Conservation (phyloP, 2,888 invertebrate species). For the Candidula unifasciata region DNA sequence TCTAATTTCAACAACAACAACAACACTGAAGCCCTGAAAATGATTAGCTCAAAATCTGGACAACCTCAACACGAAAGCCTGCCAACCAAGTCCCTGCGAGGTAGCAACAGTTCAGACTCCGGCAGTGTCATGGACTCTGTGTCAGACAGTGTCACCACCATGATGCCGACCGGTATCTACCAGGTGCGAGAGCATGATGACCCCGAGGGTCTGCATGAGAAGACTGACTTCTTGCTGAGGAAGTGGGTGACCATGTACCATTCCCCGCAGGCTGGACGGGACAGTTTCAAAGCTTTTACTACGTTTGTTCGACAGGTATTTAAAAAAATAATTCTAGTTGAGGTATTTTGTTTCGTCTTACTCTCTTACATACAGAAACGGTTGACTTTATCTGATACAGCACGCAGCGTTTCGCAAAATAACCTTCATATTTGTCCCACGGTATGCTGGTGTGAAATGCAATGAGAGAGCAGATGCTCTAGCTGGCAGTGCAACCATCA, state of each 20-base stretch:
- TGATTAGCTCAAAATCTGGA: conserved; percentile 85
- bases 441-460: too few relatives aligned
- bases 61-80: conserved; percentile 81
- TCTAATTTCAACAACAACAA: conserved; percentile 91
- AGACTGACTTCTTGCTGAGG: conserved; percentile 93
- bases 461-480: too few relatives aligned
- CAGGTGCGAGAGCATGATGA: conserved; percentile 92
- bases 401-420: too few relatives aligned
- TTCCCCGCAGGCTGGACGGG: conserved; percentile 80
- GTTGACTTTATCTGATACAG: too few relatives aligned
- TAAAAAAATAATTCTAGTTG: too few relatives aligned
- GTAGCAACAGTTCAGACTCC: conserved; percentile 21
- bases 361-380: too few relatives aligned
- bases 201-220: conserved; percentile 94
- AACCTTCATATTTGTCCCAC: too few relatives aligned
- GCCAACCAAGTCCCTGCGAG: conserved; percentile 45
- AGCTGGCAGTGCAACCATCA: too few relatives aligned
- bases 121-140: conserved; percentile 82
- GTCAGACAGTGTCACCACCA: conserved; percentile 81
- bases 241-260: conserved; percentile 97
- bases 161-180: conserved; percentile 94
- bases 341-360: too few relatives aligned
- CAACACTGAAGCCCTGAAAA: conserved; percentile 89
- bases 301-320: conserved; percentile 91
- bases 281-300: conserved; percentile 88